Base-by-base conservation (phyloP, 2,888 invertebrate species). In the Onthophagus sagittarius region DNA sequence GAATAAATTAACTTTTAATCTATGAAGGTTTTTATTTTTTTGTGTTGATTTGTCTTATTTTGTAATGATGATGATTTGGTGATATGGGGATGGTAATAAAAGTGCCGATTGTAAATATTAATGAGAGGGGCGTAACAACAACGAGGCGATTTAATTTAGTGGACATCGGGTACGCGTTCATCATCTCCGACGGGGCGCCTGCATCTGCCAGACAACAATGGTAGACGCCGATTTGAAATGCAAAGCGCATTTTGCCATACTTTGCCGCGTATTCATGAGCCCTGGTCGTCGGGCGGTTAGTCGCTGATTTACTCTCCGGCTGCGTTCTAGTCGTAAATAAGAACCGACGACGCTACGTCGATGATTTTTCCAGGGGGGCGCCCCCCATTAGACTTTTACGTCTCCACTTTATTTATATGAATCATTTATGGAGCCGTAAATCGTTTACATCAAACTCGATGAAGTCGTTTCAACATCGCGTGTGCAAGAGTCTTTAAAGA, bases 121-220 rank as follows among this genome's bases (percentile, higher is more conserved):
- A 53, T 53, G 39, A 53, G 39, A 7, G 39, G 39, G 39, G 39
- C 39, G 39, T 7, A 9, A 53, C 39, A 67, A 64, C 23, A 67
- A 15, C 31, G 23, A 15, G 31, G 15, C 67, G 23, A 31, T 67
- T 67, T 67, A 67, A 67, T 63, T 67, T 67, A 67, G 31, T n/a
- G 23, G 67, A 67, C 67, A 31, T 31, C 31, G 15, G n/a, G 32
- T 67, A 67, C 32, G 31, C 67, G 67, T 32, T 23, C 32, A 67
- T 67, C 32, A 67, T 67, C 64, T 15, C 15, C 64, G 15, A 15
- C 15, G 64, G 15, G 64, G 15, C 23, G 64, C 64, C 23, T 31
- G 7, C 67, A 67, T 67, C 67, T n/a, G 31, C 11, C 32, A 67
- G 67, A 67, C 67, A 15, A 67, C 67, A 67, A 67, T 67, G 67